phyloP scores from a whole-genome alignment of 1,140 invertebrate genomes.

The Cotesia vestalis region DNA sequence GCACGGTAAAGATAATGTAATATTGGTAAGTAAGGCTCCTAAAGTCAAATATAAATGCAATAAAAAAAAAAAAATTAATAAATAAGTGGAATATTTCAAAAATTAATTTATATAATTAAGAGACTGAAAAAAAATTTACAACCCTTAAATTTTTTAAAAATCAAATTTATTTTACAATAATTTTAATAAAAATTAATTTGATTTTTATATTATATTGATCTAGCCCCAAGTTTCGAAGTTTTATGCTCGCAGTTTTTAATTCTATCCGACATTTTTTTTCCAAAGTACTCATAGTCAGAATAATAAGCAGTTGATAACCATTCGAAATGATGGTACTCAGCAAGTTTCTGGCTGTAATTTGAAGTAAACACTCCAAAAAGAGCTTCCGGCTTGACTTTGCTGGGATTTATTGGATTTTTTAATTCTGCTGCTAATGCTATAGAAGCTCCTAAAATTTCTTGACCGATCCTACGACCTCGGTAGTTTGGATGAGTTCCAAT shows the following conservation, averaged over 20 bases:
- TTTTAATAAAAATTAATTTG: neutral
- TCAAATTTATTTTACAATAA: too few relatives aligned
- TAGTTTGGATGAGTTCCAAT: constrained; percentile 49
- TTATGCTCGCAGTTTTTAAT: constrained; percentile 45
- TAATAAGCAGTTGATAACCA: constrained; percentile 42
- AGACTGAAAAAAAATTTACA: too few relatives aligned
- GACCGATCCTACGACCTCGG: constrained; percentile 48
- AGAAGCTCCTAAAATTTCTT: constrained; percentile 42
- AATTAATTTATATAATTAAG: too few relatives aligned
- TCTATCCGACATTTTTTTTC: constrained; percentile 49
- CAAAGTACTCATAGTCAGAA: constrained; percentile 44
- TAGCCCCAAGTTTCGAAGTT: constrained; percentile 41
- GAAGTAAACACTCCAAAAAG: constrained; percentile 51
- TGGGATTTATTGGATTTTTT: constrained; percentile 31
- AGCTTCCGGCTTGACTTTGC: constrained; percentile 40
- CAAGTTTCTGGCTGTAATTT: constrained; percentile 51
- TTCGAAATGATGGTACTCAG: constrained; percentile 46
- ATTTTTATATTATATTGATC: constrained; percentile 26
- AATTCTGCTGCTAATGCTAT: constrained; percentile 40
- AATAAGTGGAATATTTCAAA: too few relatives aligned
- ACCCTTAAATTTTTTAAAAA: too few relatives aligned
- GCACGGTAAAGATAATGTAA: too few relatives aligned
- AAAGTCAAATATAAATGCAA: too few relatives aligned
- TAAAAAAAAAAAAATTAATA: too few relatives aligned
- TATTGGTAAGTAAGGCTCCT: too few relatives aligned